Conservation (phyloP, 2,113 vertebrate species). For the Orientallactaga bullata region DNA sequence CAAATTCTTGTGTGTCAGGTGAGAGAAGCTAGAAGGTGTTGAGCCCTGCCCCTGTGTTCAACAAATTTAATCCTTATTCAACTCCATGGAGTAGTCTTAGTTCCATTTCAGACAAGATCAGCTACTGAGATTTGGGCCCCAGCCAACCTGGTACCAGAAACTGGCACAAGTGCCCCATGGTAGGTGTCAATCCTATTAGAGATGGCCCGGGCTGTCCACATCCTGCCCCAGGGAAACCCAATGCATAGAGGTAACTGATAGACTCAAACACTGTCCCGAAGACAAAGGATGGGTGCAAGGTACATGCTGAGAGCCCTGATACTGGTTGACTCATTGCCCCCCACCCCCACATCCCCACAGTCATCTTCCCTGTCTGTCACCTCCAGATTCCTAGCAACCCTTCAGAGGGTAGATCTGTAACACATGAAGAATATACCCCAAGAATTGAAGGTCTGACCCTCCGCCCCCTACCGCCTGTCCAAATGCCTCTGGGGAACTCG, state of each 20-base stretch:
- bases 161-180: background rate
- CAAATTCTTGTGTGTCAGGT: background rate
- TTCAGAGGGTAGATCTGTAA: background rate
- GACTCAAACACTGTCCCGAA: background rate
- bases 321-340: background rate
- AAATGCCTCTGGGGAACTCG: background rate
- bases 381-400: background rate
- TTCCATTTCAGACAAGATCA: background rate
- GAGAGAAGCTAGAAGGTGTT: background rate
- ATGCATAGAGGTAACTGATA: fast-evolving
- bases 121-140: background rate
- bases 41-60: background rate
- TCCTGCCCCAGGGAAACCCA: background rate
- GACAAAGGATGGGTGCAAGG: background rate
- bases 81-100: background rate
- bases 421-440: too few species aligned
- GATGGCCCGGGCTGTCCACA: background rate
- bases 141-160: background rate
- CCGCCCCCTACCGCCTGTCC: fast-evolving
- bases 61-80: background rate
- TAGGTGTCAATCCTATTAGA: background rate
- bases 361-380: background rate
- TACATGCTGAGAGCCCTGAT: background rate
- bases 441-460: background rate
- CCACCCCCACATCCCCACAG: background rate